A percentile compares a stretch with the other conserved stretches of the same genome.
Conservation (phyloP, 2,797 vertebrate genomes). For the Xenops minutus region DNA sequence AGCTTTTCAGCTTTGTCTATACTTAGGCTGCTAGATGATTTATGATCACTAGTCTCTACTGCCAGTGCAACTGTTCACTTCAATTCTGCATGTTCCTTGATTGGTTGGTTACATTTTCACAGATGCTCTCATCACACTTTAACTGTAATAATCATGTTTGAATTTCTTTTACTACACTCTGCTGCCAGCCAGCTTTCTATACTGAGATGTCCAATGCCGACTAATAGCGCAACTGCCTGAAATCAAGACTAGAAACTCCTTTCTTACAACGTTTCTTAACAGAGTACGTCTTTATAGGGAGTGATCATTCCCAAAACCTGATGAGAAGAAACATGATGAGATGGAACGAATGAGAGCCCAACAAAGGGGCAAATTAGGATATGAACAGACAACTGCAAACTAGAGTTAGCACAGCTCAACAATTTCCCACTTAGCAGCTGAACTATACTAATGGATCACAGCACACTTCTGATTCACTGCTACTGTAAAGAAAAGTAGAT, state of each 20-base stretch:
- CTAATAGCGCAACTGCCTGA: background rate
- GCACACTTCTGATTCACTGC: background rate
- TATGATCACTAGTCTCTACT: background rate
- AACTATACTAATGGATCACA: background rate
- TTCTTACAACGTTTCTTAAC: background rate
- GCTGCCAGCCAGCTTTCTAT: background rate
- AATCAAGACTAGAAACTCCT: background rate
- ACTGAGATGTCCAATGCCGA: background rate
- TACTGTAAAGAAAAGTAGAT: background rate
- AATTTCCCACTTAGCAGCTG: background rate
- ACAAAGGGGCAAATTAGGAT: background rate
- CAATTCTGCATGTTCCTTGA: conserved; percentile 10
- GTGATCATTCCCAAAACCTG: background rate
- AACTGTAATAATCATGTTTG: conserved; percentile 1
- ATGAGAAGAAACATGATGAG: background rate
- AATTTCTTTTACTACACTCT: background rate
- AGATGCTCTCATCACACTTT: conserved; percentile 14
- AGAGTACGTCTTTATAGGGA: background rate
- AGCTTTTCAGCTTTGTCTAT: background rate
- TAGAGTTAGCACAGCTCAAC: background rate
- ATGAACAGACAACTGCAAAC: background rate
- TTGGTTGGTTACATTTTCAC: conserved; percentile 36
- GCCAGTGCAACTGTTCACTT: conserved; percentile 29
- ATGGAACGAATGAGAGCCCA: background rate
- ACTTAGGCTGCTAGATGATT: conserved; percentile 6